These are phyloP conservation scores for Ambastaia sidthimunki DNA, from an alignment of 2,797 vertebrate genomes.

Conservation along the genomic window DNA sequence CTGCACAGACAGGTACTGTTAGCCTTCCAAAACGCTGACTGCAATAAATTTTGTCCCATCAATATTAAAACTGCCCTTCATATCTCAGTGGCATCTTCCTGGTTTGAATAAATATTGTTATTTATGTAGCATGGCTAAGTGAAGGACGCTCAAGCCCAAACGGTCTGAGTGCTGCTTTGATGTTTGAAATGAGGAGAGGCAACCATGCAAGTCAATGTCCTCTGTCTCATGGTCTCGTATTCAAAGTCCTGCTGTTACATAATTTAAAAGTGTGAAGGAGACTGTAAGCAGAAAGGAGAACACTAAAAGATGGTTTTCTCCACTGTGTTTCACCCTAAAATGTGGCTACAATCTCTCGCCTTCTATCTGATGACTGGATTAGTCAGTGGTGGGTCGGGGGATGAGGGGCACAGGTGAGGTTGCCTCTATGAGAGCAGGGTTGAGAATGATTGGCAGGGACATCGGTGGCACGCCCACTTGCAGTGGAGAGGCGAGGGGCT, in stretches of 20 bases:
- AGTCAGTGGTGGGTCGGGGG: conserved; percentile 76
- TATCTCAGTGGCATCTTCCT: conserved; percentile 23
- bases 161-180: conserved; percentile 42
- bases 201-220: conserved; percentile 54
- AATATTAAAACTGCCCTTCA: conserved; percentile 37
- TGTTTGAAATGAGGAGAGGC: conserved; percentile 35
- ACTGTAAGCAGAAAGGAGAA: conserved; percentile 14
- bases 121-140: conserved; percentile 46
- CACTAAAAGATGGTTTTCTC: conserved; percentile 4
- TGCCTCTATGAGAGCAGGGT: conserved; percentile 96
- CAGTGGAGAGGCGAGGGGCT: conserved; percentile 91
- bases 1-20: conserved; percentile 40
- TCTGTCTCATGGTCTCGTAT: conserved; percentile 35
- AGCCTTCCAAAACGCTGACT: conserved; percentile 31
- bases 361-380: conserved; percentile 85
- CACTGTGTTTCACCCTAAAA: neutral
- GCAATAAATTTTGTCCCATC: conserved; percentile 25
- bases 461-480: conserved; percentile 95
- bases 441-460: conserved; percentile 97
- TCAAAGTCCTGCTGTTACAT: conserved; percentile 31
- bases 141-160: conserved; percentile 43
- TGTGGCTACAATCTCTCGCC: neutral
- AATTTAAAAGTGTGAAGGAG: conserved; percentile 13
- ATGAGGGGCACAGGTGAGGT: conserved; percentile 95
- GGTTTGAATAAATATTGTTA: conserved; percentile 46